These are phyloP conservation scores for Patella depressa DNA, from an alignment of 2,888 invertebrate species.

Conservation along the genomic window DNA sequence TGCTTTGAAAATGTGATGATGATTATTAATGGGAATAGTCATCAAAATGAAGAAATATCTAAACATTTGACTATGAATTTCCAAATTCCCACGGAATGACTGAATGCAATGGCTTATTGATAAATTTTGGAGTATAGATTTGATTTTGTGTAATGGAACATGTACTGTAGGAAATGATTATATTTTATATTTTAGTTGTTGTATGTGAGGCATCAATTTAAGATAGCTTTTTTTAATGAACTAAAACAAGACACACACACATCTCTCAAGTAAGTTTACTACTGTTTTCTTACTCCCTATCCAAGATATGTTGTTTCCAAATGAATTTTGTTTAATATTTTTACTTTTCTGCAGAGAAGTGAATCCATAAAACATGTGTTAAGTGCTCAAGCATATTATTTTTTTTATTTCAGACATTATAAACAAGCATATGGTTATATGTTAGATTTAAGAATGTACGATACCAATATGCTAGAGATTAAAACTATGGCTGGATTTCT, in stretches of 20 bases:
- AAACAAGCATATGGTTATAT: slow-evolving; percentile 90
- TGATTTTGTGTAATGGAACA: too few species aligned
- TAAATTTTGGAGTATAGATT: too few species aligned
- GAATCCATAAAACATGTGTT: neutral
- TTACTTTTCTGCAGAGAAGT: neutral
- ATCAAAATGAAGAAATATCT: too few species aligned
- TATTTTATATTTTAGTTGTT: slow-evolving; percentile 75
- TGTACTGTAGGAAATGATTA: neutral
- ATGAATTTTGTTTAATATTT: neutral
- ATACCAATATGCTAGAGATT: slow-evolving; percentile 92
- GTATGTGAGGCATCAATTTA: slow-evolving; percentile 95
- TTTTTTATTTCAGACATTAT: slow-evolving; percentile 72
- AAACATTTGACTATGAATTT: neutral
- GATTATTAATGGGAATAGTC: too few species aligned
- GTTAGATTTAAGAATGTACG: slow-evolving; percentile 88
- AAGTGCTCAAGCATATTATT: neutral
- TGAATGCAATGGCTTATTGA: too few species aligned
- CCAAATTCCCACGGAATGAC: too few species aligned
- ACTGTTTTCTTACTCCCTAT: too few species aligned
- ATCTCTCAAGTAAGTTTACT: slow-evolving; percentile 66
- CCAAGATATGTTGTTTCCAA: neutral
- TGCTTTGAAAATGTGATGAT: too few species aligned
- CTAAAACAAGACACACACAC: slow-evolving; percentile 81
- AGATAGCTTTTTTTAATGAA: slow-evolving; percentile 95
- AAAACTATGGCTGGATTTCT: slow-evolving; percentile 95